Conservation (phyloP, 1,140 invertebrate species). For the Eriocheir sinensis region DNA sequence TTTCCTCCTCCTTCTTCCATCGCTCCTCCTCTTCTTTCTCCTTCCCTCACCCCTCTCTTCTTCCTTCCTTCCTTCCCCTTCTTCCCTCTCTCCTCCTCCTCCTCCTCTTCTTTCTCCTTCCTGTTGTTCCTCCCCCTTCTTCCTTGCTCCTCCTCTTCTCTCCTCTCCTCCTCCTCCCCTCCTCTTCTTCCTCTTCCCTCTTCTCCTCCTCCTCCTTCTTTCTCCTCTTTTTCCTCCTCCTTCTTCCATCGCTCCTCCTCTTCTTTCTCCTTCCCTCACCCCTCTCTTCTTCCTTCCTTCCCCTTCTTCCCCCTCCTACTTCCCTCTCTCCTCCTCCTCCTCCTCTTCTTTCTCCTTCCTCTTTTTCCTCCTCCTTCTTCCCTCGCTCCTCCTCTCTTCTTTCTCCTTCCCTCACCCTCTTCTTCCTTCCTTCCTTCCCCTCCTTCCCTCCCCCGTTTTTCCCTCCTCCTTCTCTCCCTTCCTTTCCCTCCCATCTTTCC, state of each 20-base stretch:
- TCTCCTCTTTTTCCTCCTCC: not conserved
- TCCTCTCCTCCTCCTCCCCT: not conserved
- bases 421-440: not conserved
- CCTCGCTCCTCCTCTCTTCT: not conserved
- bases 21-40: not conserved
- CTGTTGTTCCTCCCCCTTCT: not conserved
- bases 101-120: not conserved
- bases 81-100: not conserved
- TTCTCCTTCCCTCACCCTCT: not conserved
- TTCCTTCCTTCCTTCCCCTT: not conserved
- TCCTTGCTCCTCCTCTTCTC: not conserved
- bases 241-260: not conserved
- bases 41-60: not conserved
- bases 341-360: not conserved
- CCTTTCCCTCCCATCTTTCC: not conserved
- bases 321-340: not conserved
- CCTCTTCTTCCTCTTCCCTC: not conserved
- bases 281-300: too few species aligned
- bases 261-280: too few species aligned
- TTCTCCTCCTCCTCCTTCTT: not conserved
- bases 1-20: not conserved
- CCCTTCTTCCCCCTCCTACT: not conserved
- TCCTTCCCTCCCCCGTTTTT: not conserved
- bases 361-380: not conserved
- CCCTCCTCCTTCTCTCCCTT: not conserved